A percentile compares a stretch with the other conserved stretches of the same genome.
Conservation (phyloP, 1,140 invertebrate species). For the Cyrtorhinus lividipennis region DNA sequence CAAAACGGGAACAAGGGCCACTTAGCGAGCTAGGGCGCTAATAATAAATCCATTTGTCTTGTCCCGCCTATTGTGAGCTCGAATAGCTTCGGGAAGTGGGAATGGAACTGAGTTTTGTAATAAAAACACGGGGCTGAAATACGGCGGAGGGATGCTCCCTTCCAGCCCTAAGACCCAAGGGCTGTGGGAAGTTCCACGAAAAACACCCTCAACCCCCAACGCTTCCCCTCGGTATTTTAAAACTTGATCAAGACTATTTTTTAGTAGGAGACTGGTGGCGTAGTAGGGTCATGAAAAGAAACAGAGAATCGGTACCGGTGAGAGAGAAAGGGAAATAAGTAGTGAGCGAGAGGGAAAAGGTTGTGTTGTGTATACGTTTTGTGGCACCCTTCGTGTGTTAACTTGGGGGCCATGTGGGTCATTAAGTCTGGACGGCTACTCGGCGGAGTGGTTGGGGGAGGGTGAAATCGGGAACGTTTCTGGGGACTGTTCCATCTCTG, state of each 20-base stretch:
- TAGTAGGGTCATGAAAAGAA: too few relatives aligned
- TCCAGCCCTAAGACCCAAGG: neutral
- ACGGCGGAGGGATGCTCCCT: neutral
- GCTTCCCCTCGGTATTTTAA: constrained; percentile 5
- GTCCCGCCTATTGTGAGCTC: constrained; percentile 8
- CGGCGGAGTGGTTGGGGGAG: neutral
- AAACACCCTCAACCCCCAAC: neutral
- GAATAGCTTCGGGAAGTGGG: constrained; percentile 14
- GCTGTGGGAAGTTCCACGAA: too few relatives aligned
- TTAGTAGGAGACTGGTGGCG: neutral
- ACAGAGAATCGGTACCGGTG: neutral
- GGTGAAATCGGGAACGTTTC: constrained; percentile 10
- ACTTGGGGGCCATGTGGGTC: constrained; percentile 20
- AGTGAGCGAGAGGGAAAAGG: neutral
- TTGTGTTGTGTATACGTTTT: constrained; percentile 20
- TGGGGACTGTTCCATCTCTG: neutral
- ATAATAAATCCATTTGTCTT: constrained; percentile 20
- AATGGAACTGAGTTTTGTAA: constrained; percentile 16
- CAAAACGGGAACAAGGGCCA: constrained; percentile 12
- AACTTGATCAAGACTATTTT: constrained; percentile 17
- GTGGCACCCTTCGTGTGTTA: constrained; percentile 22
- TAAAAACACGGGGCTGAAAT: constrained; percentile 21
- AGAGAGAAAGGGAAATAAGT: neutral
- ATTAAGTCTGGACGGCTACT: constrained; percentile 22
- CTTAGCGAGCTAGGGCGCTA: constrained; percentile 7